Conservation (phyloP, 2,113 vertebrate species). For the Aldabrachelys gigantea region DNA sequence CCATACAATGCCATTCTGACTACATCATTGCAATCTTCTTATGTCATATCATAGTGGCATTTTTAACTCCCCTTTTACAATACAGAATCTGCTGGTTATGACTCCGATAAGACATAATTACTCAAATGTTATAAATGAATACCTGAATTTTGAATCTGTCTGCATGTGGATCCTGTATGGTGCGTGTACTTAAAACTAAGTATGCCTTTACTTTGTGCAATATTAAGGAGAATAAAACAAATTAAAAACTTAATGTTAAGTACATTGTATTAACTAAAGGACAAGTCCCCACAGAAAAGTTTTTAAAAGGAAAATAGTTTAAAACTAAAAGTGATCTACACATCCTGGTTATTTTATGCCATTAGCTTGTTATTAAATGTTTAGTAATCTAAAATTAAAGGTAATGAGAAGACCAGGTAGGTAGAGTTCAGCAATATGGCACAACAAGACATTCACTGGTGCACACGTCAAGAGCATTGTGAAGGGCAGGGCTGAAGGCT, state of each 20-base stretch:
- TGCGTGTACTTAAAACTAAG: not conserved
- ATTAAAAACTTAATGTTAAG: not conserved
- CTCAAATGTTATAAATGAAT: not conserved
- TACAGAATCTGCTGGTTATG: not conserved
- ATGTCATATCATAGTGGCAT: constrained; percentile 29
- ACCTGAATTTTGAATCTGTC: not conserved
- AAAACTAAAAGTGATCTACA: not conserved
- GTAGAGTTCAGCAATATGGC: not conserved
- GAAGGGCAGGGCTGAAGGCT: not conserved
- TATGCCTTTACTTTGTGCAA: not conserved
- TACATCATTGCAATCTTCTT: constrained; percentile 23
- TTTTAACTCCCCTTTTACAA: not conserved
- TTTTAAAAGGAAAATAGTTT: not conserved
- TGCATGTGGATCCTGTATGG: not conserved
- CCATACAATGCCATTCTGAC: constrained; percentile 64
- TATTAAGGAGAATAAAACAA: not conserved
- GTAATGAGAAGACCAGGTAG: not conserved
- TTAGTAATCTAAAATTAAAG: not conserved
- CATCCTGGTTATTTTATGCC: not conserved
- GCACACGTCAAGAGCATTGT: not conserved
- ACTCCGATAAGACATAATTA: not conserved
- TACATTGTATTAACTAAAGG: not conserved
- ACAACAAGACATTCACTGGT: not conserved
- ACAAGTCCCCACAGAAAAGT: not conserved
- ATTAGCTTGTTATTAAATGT: not conserved